Conservation (phyloP, 2,113 vertebrate species). For the Opisthocomus hoazin region DNA sequence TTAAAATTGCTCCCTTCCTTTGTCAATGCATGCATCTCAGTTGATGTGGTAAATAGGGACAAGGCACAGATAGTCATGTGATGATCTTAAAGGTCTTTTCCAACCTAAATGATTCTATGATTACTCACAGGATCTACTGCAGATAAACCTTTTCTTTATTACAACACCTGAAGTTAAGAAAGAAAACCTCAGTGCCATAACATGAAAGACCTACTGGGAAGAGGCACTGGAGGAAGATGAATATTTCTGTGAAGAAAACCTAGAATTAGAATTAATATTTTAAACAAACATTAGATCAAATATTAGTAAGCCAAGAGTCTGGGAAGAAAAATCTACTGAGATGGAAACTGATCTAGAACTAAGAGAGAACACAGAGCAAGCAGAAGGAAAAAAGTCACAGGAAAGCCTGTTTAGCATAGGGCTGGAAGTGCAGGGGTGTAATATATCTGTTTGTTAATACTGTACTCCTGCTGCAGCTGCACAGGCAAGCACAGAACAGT, state of each 20-base stretch:
- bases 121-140: neutral
- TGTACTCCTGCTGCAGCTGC: neutral
- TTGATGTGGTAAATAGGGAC: neutral
- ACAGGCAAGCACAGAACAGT: neutral
- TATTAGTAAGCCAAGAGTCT: neutral
- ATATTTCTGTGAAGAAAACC: neutral
- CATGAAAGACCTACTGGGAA: neutral
- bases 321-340: neutral
- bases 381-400: neutral
- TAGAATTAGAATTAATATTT: neutral
- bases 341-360: neutral
- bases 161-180: neutral
- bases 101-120: too few species aligned
- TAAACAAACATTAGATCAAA: neutral
- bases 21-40: neutral
- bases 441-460: neutral
- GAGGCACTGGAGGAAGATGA: neutral
- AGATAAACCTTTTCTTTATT: neutral
- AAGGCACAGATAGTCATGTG: neutral
- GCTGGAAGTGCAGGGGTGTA: neutral
- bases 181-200: neutral
- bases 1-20: neutral
- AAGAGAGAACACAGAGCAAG: neutral
- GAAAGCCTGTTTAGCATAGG: neutral
- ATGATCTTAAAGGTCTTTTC: too few species aligned